Percentiles rank a stretch among this genome's conserved stretches.
Conservation (phyloP, 2,797 vertebrate species). For the Helicolenus hilgendorfi region DNA sequence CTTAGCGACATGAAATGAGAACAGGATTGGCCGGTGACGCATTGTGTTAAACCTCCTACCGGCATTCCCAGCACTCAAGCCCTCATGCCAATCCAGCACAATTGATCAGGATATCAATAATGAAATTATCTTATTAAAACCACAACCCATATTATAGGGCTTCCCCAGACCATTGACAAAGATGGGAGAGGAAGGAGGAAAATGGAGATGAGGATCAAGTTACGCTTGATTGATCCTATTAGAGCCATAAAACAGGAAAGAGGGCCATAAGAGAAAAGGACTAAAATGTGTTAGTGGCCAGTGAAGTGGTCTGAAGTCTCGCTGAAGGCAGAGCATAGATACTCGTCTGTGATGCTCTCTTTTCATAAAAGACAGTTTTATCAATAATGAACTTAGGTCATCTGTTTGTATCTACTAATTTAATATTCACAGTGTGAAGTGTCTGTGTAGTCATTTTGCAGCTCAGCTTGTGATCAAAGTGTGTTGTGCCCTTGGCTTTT, state of each 20-base stretch:
- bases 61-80: slow-evolving; percentile 46
- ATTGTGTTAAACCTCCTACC: background rate
- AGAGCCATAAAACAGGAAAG: slow-evolving; percentile 67
- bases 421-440: background rate
- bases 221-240: slow-evolving; percentile 73
- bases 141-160: slow-evolving; percentile 49
- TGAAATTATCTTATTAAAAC: slow-evolving; percentile 62
- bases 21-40: background rate
- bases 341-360: background rate
- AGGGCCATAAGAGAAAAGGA: slow-evolving; percentile 25
- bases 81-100: slow-evolving; percentile 39
- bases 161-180: slow-evolving; percentile 46
- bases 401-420: background rate
- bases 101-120: slow-evolving; percentile 50
- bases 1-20: background rate
- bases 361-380: background rate
- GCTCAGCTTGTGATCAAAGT: background rate
- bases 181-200: slow-evolving; percentile 18
- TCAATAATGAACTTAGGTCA: background rate
- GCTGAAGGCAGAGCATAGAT: background rate
- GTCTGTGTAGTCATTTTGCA: background rate
- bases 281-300: slow-evolving; percentile 57
- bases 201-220: slow-evolving; percentile 51
- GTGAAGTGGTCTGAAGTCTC: slow-evolving; percentile 25
- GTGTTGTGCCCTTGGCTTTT: background rate